Evolutionary conservation across 2,113 vertebrate genomes (phyloP), one percentile per base, ranked within the genome.

Genomic region (Dolichotis patagonum): DNA sequence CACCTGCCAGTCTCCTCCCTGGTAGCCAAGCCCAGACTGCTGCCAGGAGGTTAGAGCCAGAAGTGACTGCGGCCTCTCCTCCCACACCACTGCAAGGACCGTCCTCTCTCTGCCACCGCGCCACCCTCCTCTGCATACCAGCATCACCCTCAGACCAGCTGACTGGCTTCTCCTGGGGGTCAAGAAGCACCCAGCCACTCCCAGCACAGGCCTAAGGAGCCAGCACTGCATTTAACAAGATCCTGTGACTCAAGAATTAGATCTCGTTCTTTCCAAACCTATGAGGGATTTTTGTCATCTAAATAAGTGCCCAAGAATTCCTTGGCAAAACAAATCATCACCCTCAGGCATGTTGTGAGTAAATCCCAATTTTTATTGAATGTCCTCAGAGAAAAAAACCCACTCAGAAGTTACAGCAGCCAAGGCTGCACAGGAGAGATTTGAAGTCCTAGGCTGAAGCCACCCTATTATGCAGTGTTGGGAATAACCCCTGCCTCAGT

Each of bases 1-100:
- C 12, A 62, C 73, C 73, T 97, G 97, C 89, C 97, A 96, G 91
- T 28, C 81, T 88, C 81, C 49, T 71, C 46, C 80, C 71, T 52
- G 69, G 67, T 69, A 94, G 90, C 49, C 71, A 85, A 38, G 78
- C n/a, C 30, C 46, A 65, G 69, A 56, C 46, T 73, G 69, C 49
- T 41, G 85, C 46, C 46, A 85, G 22, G 91, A 75, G 52, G 54
- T 78, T 8, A 6, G 52, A 78, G 86, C 87, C 95, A 94, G 91
- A 38, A 94, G 52, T 54, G 62, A 63, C 83, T 10, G 5, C 2
- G 49, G 62, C 6, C 35, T 83, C 60, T 80, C 63, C 63, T 75
- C 52, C 56, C 58, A 35, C 17, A 81, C 62, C 12, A 24, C 28
- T 0, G 0, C 46, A 80, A 80, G 52, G 94, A 54, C 35, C 24